Evolutionary conservation across 2,797 vertebrate species (phyloP).

Genomic region (Anableps anableps): DNA sequence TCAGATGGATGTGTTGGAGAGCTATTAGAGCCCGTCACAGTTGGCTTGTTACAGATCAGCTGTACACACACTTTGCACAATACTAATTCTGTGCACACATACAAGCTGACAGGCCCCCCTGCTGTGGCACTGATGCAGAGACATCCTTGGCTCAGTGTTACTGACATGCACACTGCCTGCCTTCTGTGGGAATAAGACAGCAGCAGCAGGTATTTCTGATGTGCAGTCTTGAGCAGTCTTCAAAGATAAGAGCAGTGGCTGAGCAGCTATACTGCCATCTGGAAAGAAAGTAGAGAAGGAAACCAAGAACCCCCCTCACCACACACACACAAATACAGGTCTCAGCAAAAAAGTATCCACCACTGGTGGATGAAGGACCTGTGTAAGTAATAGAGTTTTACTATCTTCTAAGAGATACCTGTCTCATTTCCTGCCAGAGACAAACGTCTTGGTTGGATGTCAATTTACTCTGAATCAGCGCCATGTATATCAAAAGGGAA

Average conservation of each 20-base stretch:
- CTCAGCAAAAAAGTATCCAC: constrained; percentile 23
- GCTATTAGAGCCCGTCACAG: constrained; percentile 71
- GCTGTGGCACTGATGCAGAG: constrained; percentile 53
- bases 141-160: constrained; percentile 40
- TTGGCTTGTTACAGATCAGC: constrained; percentile 53
- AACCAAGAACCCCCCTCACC: constrained; percentile 28
- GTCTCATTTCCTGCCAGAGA: background rate
- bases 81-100: constrained; percentile 48
- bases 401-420: background rate
- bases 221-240: constrained; percentile 66
- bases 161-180: constrained; percentile 34
- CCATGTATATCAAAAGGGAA: background rate
- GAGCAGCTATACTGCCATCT: constrained; percentile 58
- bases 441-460: background rate
- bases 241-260: constrained; percentile 64
- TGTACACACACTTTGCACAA: constrained; percentile 45
- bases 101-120: constrained; percentile 49
- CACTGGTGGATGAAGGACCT: constrained; percentile 17
- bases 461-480: background rate
- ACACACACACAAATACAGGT: too few species aligned
- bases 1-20: constrained; percentile 61
- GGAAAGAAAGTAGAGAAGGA: constrained; percentile 16
- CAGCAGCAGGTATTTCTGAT: constrained; percentile 56
- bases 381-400: constrained; percentile 1
- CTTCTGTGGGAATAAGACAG: constrained; percentile 45